Percentiles rank a stretch among this genome's conserved stretches.
These are phyloP conservation scores for Cuniculus paca DNA, from an alignment of 2,797 vertebrate species.

Conservation along the genomic window DNA sequence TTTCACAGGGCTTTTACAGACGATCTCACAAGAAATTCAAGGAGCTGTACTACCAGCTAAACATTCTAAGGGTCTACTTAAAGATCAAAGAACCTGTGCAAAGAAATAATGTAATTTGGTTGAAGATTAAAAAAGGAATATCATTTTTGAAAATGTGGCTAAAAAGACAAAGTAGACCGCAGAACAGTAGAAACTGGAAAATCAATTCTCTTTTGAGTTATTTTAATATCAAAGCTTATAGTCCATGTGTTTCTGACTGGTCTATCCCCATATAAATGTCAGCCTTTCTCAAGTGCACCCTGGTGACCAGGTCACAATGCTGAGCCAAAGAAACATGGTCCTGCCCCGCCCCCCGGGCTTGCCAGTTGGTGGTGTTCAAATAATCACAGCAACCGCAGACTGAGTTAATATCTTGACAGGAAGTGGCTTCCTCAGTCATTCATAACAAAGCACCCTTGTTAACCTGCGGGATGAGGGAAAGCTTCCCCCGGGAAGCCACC, in stretches of 20 bases:
- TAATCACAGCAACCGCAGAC: neutral
- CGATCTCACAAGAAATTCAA: neutral
- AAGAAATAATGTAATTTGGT: neutral
- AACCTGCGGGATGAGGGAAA: neutral
- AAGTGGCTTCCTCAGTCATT: neutral
- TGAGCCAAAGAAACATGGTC: neutral
- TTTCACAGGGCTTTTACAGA: neutral
- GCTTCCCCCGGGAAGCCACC: neutral
- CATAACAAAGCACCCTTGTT: neutral
- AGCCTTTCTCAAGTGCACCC: neutral
- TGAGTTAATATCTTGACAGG: neutral
- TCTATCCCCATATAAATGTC: neutral
- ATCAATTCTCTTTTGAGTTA: neutral
- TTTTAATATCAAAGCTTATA: slow-evolving; percentile 4
- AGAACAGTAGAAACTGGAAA: slow-evolving; percentile 21
- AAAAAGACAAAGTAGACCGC: slow-evolving; percentile 22
- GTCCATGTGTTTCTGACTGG: neutral
- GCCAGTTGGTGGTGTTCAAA: neutral
- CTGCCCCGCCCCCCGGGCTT: neutral
- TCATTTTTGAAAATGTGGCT: neutral
- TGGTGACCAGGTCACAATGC: neutral
- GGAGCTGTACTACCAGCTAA: neutral
- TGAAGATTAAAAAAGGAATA: neutral
- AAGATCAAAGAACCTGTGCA: neutral
- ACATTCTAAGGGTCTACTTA: neutral